Percentiles rank a stretch among this genome's conserved stretches.
phyloP scores from a whole-genome alignment of 2,797 vertebrate species.

The Acanthornis magna region DNA sequence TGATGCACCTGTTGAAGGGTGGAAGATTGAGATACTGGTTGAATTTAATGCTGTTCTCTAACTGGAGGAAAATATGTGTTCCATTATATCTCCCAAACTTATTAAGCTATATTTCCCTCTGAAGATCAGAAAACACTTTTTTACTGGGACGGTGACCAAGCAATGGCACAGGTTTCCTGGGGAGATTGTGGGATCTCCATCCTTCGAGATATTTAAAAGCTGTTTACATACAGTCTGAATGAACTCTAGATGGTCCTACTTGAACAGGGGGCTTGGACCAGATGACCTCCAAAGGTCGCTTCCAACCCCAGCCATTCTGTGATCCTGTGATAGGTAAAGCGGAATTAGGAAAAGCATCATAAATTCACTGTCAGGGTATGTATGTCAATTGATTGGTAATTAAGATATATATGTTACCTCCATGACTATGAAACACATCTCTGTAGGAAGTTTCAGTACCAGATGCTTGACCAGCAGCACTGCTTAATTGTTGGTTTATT shows the following conservation, averaged over 20 bases:
- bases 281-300: neutral
- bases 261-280: neutral
- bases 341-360: neutral
- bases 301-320: neutral
- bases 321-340: neutral
- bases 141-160: neutral
- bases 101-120: neutral
- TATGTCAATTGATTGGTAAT: neutral
- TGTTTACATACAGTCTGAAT: neutral
- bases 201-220: neutral
- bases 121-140: neutral
- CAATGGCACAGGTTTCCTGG: neutral
- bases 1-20: neutral
- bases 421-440: fast-evolving
- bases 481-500: neutral
- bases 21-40: neutral
- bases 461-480: neutral
- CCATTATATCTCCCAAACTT: neutral
- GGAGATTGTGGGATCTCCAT: neutral
- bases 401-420: neutral
- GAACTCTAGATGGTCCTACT: neutral
- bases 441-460: neutral
- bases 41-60: neutral
- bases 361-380: neutral
- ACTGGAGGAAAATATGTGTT: neutral